Evolutionary conservation across 2,888 invertebrate genomes (phyloP), one percentile per base, ranked within the genome.

Genomic region (Ornithoptera priamus): DNA sequence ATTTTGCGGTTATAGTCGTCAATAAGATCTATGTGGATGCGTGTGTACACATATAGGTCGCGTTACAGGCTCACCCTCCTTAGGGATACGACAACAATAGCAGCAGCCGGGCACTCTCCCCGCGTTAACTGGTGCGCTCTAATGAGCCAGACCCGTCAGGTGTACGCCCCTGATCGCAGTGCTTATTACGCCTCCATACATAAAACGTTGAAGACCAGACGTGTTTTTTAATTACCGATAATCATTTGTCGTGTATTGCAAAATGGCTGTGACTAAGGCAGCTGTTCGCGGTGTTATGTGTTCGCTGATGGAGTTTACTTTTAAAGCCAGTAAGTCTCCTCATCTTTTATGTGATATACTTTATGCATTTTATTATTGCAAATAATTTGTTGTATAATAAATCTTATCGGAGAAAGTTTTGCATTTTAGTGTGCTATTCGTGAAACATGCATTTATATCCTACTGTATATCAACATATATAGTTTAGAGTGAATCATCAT

Each of bases 231-330:
- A 57, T 64, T 39, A 30, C n/a, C 10, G 62, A 68, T 66, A 20
- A 22, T 50, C 30, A 53, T 20, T 36, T 15, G 42, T 18, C 30
- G 22, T 20, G 17, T 10, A 30, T 46, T 15, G 6, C n/a, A 78
- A 81, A 72, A 91, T 91, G 91, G 86, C 90, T 56, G 82, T 88
- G 69, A 92, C 92, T 20, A 92, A 90, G 78, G 87, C 91, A 62
- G 87, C 85, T 67, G 90, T 92, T 66, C 89, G 92, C 71, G 92
- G 92, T 72, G 86, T 92, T 76, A 92, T 92, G 92, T 92, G 91
- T 78, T 87, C 91, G 71, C 85, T 92, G 74, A 90, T 92, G 91
- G 92, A 92, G 81, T 87, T 92, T 77, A 92, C 92, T 72, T 92
- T 92, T 78, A 92, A 88, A 92, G 92, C 92, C 89, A 92, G 92